Percentiles rank a stretch among this genome's conserved stretches.
Conservation (phyloP, 2,888 invertebrate species). For the Aelia acuminata region DNA sequence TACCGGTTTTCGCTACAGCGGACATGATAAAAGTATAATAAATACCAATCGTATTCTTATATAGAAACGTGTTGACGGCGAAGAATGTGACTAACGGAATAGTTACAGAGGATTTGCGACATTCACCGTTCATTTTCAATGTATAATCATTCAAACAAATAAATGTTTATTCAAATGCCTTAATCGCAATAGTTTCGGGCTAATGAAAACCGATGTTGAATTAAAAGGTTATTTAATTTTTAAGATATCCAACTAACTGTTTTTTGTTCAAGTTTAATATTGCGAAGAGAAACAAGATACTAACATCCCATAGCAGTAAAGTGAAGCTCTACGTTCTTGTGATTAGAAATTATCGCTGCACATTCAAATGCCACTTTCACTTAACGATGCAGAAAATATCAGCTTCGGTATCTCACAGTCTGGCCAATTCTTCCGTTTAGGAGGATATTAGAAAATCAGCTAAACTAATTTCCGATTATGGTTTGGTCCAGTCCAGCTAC, state of each 20-base stretch:
- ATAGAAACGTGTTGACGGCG: not conserved
- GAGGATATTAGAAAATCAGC: not conserved
- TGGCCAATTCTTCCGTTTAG: not conserved
- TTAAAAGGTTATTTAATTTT: too few relatives aligned
- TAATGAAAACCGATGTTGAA: too few relatives aligned
- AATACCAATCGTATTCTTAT: not conserved
- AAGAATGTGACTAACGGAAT: not conserved
- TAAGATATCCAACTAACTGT: not conserved
- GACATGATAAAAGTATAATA: not conserved
- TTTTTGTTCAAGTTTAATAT: not conserved
- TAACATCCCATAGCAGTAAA: not conserved
- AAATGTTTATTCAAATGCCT: not conserved
- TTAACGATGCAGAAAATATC: not conserved
- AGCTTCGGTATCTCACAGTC: not conserved
- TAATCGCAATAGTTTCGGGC: not conserved
- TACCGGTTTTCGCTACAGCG: not conserved
- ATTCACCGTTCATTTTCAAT: not conserved
- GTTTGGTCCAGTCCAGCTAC: not conserved
- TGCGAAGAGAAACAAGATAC: not conserved
- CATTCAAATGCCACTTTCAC: slow-evolving; percentile 4
- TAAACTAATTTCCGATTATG: not conserved
- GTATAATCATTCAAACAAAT: not conserved
- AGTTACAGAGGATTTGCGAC: not conserved
- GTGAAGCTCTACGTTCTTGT: not conserved
- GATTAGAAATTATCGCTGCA: not conserved